Evolutionary conservation across 1,140 invertebrate genomes (phyloP), one percentile per base, ranked within the genome.

Genomic region (Tetragnatha versicolor): DNA sequence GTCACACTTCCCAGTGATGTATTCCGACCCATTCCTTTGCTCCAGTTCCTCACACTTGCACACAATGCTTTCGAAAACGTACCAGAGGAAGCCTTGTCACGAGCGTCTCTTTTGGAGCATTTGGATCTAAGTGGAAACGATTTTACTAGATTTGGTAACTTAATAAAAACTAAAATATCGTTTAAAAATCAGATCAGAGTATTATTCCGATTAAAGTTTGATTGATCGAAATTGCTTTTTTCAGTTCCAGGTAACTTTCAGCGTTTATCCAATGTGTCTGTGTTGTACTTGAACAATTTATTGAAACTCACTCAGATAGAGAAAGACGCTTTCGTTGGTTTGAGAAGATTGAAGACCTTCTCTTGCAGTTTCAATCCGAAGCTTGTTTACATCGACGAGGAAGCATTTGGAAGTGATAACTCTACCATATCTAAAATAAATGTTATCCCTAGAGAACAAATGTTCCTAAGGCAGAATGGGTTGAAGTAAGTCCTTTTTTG

Each of bases 81-180:
- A 3, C 76, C 76, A 0, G 29, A 69, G 33, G 45, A 58, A 47
- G 76, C 76, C 17, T 35, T 79, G 1, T 79, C 65, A 14, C 10
- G 60, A 60, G 65, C 76, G 17, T 12, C 27, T 3, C 2, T 33
- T 6, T 14, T 79, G 20, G 63, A 79, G 29, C 42, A 10, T n/a
- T n/a, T 79, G n/a, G 63, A 79, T 35, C 39, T 79, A 5, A 79
- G 76, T 12, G 42, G 33, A 45, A 79, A 79, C 14, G 65, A 79
- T 27, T 79, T 79, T 31, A 69, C 25, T 20, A 35, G 66, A 22
- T 39, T 79, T 7, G 60, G 73, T 77, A n/a, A 60, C 49, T 22
- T n/a, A n/a, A n/a, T n/a, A 17, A 45, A 51, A 17, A 51, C 7
- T 12, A 25, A 17, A 51, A 51, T 51, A 51, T 2, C 39, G 17